Conservation (phyloP, 2,797 vertebrate species). For the Myotis findleyi region DNA sequence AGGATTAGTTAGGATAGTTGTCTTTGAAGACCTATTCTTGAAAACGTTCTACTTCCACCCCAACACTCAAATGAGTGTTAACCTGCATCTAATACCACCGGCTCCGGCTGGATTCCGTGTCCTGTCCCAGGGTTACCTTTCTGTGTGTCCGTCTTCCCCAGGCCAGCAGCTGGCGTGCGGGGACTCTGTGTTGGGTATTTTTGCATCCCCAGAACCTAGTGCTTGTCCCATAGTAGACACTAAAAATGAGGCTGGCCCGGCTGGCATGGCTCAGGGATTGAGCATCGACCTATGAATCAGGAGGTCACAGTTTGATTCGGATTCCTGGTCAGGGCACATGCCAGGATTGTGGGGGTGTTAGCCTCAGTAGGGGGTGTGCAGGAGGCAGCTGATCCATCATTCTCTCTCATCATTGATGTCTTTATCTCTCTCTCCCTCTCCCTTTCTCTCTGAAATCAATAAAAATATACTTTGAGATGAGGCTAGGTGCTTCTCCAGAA, state of each 20-base stretch:
- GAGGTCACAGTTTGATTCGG: too few species aligned
- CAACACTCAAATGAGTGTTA: slow-evolving; percentile 59
- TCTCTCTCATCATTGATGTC: too few species aligned
- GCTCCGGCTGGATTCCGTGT: not conserved
- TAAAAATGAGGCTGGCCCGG: not conserved
- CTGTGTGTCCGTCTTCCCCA: not conserved
- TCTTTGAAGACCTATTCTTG: slow-evolving; percentile 63
- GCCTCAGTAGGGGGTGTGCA: too few species aligned
- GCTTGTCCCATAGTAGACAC: not conserved
- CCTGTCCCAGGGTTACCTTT: not conserved
- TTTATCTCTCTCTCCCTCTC: too few species aligned
- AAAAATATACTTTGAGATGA: too few species aligned
- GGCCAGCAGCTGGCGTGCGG: not conserved
- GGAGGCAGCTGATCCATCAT: too few species aligned
- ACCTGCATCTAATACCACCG: not conserved
- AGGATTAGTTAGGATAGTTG: slow-evolving; percentile 51
- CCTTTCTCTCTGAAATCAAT: too few species aligned
- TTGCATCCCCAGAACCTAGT: not conserved
- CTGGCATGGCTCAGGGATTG: too few species aligned
- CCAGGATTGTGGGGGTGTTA: too few species aligned
- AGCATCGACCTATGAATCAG: too few species aligned
- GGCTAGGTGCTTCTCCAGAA: not conserved
- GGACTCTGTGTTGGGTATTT: not conserved
- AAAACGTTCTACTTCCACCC: slow-evolving; percentile 52
- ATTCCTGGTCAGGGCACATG: too few species aligned